phyloP scores from a whole-genome alignment of 1,140 invertebrate genomes.

The Dufourea novaeangliae region DNA sequence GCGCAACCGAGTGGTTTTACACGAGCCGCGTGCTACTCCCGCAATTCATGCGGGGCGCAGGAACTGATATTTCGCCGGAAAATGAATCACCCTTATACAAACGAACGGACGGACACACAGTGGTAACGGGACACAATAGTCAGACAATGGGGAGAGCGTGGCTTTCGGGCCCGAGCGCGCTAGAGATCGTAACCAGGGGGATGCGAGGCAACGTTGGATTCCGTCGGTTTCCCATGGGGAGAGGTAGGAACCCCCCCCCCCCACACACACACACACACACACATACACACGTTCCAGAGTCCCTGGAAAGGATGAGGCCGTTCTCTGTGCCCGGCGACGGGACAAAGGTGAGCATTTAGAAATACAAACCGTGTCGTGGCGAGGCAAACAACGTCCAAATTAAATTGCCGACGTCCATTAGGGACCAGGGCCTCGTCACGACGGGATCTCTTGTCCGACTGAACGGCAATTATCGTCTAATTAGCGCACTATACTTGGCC shows the following conservation, averaged over 20 bases:
- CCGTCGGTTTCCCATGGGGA: constrained; percentile 25
- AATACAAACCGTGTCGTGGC: constrained; percentile 47
- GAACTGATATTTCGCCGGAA: constrained; percentile 79
- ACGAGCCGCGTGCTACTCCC: constrained; percentile 61
- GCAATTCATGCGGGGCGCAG: constrained; percentile 74
- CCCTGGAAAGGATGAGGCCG: constrained; percentile 32
- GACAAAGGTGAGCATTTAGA: constrained; percentile 56
- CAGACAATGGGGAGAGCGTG: constrained; percentile 72
- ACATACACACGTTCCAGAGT: too few species aligned
- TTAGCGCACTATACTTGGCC: constrained; percentile 35
- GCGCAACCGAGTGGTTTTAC: constrained; percentile 65
- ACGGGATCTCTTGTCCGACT: constrained; percentile 11
- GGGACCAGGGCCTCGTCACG: constrained; percentile 18
- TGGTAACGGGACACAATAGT: constrained; percentile 78
- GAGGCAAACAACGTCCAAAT: constrained; percentile 49
- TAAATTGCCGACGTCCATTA: constrained; percentile 55
- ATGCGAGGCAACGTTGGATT: constrained; percentile 55
- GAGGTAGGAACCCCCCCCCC: too few species aligned
- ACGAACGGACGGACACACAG: constrained; percentile 68
- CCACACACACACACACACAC: too few species aligned
- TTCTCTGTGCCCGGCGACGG: constrained; percentile 45
- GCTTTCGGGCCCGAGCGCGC: constrained; percentile 58
- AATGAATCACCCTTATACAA: constrained; percentile 79
- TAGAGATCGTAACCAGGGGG: constrained; percentile 51
- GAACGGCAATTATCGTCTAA: constrained; percentile 47